Base-by-base conservation (phyloP, 2,113 vertebrate species). In the Xiphias gladius region DNA sequence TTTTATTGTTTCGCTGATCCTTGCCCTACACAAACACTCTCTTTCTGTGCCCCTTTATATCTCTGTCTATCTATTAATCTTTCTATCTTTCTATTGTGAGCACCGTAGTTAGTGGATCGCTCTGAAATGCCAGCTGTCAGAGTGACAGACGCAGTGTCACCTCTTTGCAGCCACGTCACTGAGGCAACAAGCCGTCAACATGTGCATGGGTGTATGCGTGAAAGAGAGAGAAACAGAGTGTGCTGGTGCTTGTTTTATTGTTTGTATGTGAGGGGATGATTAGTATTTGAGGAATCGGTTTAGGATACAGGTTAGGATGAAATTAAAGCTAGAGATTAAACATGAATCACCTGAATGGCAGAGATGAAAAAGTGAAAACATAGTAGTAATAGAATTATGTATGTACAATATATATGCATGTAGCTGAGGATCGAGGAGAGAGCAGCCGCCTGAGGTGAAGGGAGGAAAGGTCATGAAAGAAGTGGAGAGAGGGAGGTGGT, bases 51-150 rank as follows among this genome's bases (percentile, higher is more conserved):
- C 74, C n/a, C 79, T 20, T 73, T 70, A 75, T 32, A 37, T 81
- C 79, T 79, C 59, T 73, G 5, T 78, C 62, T 84, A 6, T 50
- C 28, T n/a, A 0, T 19, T 52, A 17, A 70, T 82, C 75, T 82
- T 4, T 61, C 20, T 37, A 12, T 37, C 72, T 89, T 80, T 73
- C 61, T 26, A 8, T 22, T 73, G 62, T 48, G 89, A 83, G 80
- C 50, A 37, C 63, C 35, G 32, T 78, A 83, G 84, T 87, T 90
- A 85, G 88, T 75, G 88, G 80, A 88, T 86, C 64, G 59, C 76
- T 52, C 65, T 87, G 84, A 93, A 92, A 94, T 92, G 88, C 88
- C 92, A 93, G 86, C 89, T 93, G 91, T 91, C 91, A 90, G 83
- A 79, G 64, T 85, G 91, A 94, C 88, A 83, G 87, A 87, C 69